Conservation (phyloP, 2,888 invertebrate species). For the Diarsia mendica region DNA sequence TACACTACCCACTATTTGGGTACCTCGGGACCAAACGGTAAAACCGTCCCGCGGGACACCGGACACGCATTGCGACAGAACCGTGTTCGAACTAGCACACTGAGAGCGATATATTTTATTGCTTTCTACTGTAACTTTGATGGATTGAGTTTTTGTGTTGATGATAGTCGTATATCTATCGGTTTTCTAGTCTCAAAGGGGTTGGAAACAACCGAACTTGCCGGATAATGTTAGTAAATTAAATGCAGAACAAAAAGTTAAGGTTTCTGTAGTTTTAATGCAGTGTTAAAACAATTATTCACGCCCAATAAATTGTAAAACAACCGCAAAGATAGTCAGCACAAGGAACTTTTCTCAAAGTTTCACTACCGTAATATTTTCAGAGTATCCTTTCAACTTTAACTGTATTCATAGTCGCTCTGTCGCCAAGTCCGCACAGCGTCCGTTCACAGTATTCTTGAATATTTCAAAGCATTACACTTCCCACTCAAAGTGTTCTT, state of each 20-base stretch:
- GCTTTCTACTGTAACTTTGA: constrained; percentile 38
- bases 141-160: constrained; percentile 43
- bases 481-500: constrained; percentile 71
- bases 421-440: constrained; percentile 63
- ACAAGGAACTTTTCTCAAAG: constrained; percentile 35
- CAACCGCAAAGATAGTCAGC: constrained; percentile 29
- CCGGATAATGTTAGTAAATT: neutral
- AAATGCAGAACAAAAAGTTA: neutral
- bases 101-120: constrained; percentile 41
- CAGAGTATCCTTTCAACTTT: constrained; percentile 44
- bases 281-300: constrained; percentile 31
- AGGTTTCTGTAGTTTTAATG: neutral
- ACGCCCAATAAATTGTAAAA: constrained; percentile 45
- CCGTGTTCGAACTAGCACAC: constrained; percentile 57
- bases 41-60: constrained; percentile 69
- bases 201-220: neutral
- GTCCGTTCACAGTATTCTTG: constrained; percentile 67
- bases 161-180: neutral
- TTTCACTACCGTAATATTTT: constrained; percentile 46
- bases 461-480: constrained; percentile 78
- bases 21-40: constrained; percentile 59
- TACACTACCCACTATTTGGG: constrained; percentile 38
- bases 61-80: constrained; percentile 76
- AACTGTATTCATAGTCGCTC: constrained; percentile 33
- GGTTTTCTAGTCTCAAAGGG: neutral